Percentiles rank a stretch among this genome's conserved stretches.
These are phyloP conservation scores for Theocolax elegans DNA, from an alignment of 1,140 invertebrate genomes.

Conservation along the genomic window DNA sequence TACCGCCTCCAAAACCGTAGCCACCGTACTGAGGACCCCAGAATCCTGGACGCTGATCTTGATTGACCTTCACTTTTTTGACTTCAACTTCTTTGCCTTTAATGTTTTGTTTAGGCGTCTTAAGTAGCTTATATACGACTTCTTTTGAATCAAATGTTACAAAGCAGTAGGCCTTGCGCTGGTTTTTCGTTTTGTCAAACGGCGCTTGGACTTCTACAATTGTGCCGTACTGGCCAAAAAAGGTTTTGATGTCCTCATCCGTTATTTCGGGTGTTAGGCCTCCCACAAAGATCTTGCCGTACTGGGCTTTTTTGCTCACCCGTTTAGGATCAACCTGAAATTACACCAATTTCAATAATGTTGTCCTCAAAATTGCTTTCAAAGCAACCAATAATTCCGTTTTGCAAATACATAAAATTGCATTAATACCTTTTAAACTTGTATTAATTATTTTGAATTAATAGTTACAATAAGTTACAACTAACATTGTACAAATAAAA, in stretches of 20 bases:
- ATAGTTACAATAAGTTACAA: too few relatives aligned
- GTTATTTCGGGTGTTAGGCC: conserved; percentile 74
- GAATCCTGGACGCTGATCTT: conserved; percentile 64
- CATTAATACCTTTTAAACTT: too few relatives aligned
- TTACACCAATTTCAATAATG: neutral
- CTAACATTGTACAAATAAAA: too few relatives aligned
- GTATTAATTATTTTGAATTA: too few relatives aligned
- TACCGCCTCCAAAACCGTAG: conserved; percentile 57
- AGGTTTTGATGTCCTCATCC: conserved; percentile 73
- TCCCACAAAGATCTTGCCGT: conserved; percentile 78
- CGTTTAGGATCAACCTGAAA: conserved; percentile 73
- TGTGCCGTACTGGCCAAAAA: conserved; percentile 73
- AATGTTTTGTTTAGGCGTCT: conserved; percentile 73
- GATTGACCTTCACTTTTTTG: conserved; percentile 68
- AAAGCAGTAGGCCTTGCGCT: conserved; percentile 76
- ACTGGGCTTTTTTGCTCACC: conserved; percentile 71
- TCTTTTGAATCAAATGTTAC: conserved; percentile 75
- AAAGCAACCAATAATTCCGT: too few relatives aligned
- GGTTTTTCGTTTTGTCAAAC: conserved; percentile 78
- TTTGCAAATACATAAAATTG: too few relatives aligned
- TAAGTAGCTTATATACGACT: conserved; percentile 73
- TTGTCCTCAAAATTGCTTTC: too few relatives aligned
- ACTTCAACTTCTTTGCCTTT: conserved; percentile 74
- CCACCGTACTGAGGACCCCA: conserved; percentile 65
- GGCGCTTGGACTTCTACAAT: conserved; percentile 77